Evolutionary conservation across 2,888 invertebrate species (phyloP).

Genomic region (Tetragnatha montana): DNA sequence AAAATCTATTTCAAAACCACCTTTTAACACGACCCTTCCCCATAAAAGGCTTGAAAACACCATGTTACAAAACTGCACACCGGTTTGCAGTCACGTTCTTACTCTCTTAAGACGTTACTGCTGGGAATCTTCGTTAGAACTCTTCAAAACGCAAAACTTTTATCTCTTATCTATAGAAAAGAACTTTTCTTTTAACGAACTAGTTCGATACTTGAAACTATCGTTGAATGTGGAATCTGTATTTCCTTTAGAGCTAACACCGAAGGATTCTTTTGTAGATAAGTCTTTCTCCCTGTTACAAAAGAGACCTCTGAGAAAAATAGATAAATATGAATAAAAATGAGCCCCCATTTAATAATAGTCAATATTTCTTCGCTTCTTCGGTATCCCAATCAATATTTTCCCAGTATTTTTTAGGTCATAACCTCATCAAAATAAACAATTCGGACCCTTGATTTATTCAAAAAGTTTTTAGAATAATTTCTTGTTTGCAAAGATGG

Average conservation of each 20-base stretch:
- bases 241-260: neutral
- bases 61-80: neutral
- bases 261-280: neutral
- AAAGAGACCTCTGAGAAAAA: conserved; percentile 19
- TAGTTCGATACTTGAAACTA: conserved; percentile 20
- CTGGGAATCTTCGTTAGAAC: neutral
- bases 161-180: neutral
- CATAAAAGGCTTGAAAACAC: neutral
- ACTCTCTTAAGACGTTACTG: neutral
- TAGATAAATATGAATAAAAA: conserved; percentile 47
- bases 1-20: too few relatives aligned
- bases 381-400: neutral
- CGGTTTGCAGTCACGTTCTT: neutral
- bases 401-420: neutral
- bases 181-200: conserved; percentile 32
- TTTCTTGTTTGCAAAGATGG: neutral
- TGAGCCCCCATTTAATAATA: conserved; percentile 26
- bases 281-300: neutral
- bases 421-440: conserved; percentile 15
- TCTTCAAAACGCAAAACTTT: neutral
- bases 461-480: conserved; percentile 6
- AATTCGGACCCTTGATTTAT: conserved; percentile 1
- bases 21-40: neutral
- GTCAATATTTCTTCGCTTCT: conserved; percentile 16
- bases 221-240: conserved; percentile 7